phyloP scores from a whole-genome alignment of 2,888 invertebrate genomes.

The Chelonus formosanus region DNA sequence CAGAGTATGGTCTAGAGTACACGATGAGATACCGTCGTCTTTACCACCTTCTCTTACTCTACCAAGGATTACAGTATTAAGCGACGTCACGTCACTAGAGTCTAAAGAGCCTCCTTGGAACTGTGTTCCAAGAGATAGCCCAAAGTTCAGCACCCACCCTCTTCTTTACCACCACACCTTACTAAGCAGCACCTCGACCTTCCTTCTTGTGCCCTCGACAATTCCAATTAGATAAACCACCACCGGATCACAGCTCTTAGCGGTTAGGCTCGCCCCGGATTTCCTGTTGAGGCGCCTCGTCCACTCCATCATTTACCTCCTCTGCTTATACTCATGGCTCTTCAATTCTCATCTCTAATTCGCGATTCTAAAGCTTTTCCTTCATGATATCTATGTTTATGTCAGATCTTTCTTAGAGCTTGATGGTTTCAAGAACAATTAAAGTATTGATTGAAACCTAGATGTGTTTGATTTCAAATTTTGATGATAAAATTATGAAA shows the following conservation, averaged over 20 bases:
- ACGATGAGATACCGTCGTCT: constrained; percentile 22
- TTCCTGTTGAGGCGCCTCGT: constrained; percentile 33
- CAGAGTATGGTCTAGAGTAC: constrained; percentile 29
- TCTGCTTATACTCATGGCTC: constrained; percentile 1
- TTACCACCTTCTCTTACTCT: constrained; percentile 16
- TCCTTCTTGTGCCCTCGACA: constrained; percentile 48
- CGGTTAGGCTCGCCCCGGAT: constrained; percentile 49
- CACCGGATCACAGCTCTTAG: constrained; percentile 59
- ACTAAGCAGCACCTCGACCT: constrained; percentile 33
- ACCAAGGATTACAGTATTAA: constrained; percentile 63
- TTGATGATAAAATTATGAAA: too few species aligned
- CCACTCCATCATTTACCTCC: constrained; percentile 19
- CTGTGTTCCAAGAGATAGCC: constrained; percentile 61
- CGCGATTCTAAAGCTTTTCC: constrained; percentile 28
- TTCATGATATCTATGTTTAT: constrained; percentile 39
- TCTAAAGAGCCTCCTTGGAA: constrained; percentile 62
- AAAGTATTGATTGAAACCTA: too few species aligned
- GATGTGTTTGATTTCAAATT: too few species aligned
- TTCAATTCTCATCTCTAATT: too few species aligned
- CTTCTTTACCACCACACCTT: constrained; percentile 33
- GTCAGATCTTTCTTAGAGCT: constrained; percentile 17
- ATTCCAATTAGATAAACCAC: constrained; percentile 64
- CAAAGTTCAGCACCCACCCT: constrained; percentile 50
- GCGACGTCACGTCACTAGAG: constrained; percentile 62
- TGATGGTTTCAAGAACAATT: too few species aligned